These are phyloP conservation scores for Choristoneura fumiferana DNA, from an alignment of 1,140 invertebrate species.

Conservation along the genomic window DNA sequence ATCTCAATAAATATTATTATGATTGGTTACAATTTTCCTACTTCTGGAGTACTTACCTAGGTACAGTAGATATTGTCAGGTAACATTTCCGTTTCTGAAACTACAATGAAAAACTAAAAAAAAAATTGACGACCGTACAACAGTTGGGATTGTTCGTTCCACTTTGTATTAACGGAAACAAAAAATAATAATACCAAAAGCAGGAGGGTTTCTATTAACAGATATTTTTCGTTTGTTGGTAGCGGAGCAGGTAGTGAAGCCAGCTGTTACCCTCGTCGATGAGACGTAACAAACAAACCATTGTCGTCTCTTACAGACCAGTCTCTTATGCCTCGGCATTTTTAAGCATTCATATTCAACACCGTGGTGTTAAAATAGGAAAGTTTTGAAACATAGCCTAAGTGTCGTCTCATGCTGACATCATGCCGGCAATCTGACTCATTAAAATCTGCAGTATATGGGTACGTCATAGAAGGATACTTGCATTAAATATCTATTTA, in stretches of 20 bases:
- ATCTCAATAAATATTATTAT: too few species aligned
- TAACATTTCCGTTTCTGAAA: too few species aligned
- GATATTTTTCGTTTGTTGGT: slow-evolving; percentile 55
- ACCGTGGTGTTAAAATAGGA: slow-evolving; percentile 3
- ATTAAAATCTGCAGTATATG: not conserved
- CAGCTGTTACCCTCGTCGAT: slow-evolving; percentile 62
- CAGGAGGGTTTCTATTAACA: slow-evolving; percentile 52
- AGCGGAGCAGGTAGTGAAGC: slow-evolving; percentile 68
- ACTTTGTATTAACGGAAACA: slow-evolving; percentile 16
- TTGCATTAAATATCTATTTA: too few species aligned
- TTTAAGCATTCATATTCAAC: slow-evolving; percentile 31
- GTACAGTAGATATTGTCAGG: too few species aligned
- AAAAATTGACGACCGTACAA: too few species aligned
- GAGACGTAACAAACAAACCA: slow-evolving; percentile 53
- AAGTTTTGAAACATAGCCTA: not conserved
- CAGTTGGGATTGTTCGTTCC: not conserved
- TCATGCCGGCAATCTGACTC: slow-evolving; percentile 1
- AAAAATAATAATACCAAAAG: slow-evolving; percentile 55
- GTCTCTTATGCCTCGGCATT: slow-evolving; percentile 37
- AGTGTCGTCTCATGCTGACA: not conserved
- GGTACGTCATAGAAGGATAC: not conserved
- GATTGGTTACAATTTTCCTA: too few species aligned
- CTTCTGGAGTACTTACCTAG: too few species aligned
- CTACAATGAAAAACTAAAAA: too few species aligned
- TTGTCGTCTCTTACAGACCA: slow-evolving; percentile 47